Conservation (phyloP, 2,888 invertebrate genomes). For the Pristionchus entomophagus region DNA sequence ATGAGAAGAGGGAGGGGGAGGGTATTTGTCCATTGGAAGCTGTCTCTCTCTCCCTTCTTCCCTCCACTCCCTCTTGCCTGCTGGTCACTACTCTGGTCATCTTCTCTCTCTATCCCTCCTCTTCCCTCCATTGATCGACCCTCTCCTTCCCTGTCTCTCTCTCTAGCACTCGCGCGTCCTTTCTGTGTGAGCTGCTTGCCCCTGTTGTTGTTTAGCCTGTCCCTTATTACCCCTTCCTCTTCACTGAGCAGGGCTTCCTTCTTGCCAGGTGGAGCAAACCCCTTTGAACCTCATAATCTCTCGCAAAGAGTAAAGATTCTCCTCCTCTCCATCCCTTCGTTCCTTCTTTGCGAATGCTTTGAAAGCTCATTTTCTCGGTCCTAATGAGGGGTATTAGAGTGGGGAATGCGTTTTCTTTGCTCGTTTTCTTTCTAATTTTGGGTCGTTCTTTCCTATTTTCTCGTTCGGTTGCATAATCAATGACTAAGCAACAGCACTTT, state of each 20-base stretch:
- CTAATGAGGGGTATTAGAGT: conserved; percentile 24
- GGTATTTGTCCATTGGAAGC: conserved; percentile 28
- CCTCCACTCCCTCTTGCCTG: background rate
- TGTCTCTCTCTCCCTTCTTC: background rate
- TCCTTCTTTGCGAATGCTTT: conserved; percentile 6
- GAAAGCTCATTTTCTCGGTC: conserved; percentile 20
- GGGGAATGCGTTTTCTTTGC: background rate
- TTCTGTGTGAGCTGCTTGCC: conserved; percentile 3
- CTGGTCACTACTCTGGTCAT: conserved; percentile 25
- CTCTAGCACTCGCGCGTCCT: conserved; percentile 6
- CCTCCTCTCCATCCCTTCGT: background rate
- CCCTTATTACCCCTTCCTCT: background rate
- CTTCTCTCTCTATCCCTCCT: conserved; percentile 20
- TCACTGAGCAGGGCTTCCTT: background rate
- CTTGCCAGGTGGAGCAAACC: background rate
- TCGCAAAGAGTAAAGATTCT: background rate
- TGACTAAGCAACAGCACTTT: background rate
- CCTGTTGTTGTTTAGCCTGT: conserved; percentile 29
- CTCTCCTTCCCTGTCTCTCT: conserved; percentile 32
- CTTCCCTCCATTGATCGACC: conserved; percentile 47
- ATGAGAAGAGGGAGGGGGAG: background rate
- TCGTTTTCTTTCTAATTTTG: background rate
- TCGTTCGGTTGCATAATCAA: too few species aligned
- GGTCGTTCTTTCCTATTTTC: background rate
- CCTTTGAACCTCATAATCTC: background rate